phyloP scores from a whole-genome alignment of 1,140 invertebrate species.

The Cyphomyrmex costatus region DNA sequence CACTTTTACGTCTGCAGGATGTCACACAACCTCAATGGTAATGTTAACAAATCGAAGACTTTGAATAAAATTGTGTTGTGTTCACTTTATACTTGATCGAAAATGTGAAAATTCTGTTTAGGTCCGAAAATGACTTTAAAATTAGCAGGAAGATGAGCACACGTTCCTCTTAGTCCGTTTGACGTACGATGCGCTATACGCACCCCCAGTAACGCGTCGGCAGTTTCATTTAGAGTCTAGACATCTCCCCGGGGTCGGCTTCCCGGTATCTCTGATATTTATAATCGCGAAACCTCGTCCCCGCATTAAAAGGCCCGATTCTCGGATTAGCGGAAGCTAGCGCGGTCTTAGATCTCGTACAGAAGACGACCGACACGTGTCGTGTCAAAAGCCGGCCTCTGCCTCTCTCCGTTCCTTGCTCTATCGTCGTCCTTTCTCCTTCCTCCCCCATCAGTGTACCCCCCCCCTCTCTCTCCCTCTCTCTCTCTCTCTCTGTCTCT shows the following conservation, averaged over 20 bases:
- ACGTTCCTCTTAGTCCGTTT: conserved; percentile 34
- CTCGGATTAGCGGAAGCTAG: conserved; percentile 86
- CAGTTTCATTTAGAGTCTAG: conserved; percentile 77
- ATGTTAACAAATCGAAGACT: not conserved
- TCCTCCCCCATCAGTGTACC: conserved; percentile 42
- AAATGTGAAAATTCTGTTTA: not conserved
- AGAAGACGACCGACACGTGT: conserved; percentile 82
- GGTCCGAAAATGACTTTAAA: not conserved
- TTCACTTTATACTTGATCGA: not conserved
- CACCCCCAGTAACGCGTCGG: conserved; percentile 48
- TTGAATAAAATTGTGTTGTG: not conserved
- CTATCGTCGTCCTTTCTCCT: conserved; percentile 31
- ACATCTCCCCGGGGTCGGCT: conserved; percentile 76
- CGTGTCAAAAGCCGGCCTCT: conserved; percentile 76
- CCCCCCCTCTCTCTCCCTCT: conserved; percentile 52
- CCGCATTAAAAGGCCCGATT: conserved; percentile 86
- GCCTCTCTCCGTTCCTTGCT: conserved; percentile 3
- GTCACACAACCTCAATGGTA: not conserved
- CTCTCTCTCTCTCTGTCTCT: too few relatives aligned
- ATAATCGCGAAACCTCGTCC: conserved; percentile 85
- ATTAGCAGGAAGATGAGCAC: conserved; percentile 13
- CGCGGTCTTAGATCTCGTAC: conserved; percentile 84
- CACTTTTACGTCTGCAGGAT: conserved; percentile 20
- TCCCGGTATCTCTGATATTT: conserved; percentile 86
- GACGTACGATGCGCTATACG: conserved; percentile 24